These are phyloP conservation scores for Recurvirostra avosetta DNA, from an alignment of 2,113 vertebrate genomes.

Conservation along the genomic window DNA sequence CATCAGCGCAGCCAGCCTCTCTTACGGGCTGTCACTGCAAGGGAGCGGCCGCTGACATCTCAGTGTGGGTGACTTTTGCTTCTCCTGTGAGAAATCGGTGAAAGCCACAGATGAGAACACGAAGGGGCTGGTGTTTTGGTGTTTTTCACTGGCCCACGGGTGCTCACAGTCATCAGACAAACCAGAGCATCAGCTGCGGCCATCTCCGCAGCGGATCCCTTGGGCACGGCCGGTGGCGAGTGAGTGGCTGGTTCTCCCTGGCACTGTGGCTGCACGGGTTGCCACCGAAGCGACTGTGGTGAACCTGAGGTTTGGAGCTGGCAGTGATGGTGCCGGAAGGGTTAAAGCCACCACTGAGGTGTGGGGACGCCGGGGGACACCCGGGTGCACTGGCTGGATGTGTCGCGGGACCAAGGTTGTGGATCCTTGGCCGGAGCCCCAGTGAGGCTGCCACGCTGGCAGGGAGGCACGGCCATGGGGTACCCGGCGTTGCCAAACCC, in stretches of 20 bases:
- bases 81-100: background rate
- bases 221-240: no score
- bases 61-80: background rate
- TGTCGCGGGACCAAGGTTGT: accelerated
- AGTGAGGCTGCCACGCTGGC: accelerated
- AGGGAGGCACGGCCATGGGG: background rate
- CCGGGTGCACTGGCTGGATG: background rate
- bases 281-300: accelerated
- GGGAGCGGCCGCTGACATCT: no score
- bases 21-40: background rate
- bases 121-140: background rate
- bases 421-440: background rate
- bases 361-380: no score
- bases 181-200: accelerated
- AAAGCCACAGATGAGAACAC: background rate
- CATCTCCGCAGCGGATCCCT: background rate
- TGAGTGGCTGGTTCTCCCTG: accelerated
- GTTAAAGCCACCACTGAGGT: background rate
- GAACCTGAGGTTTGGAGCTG: background rate
- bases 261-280: accelerated
- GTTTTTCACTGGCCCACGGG: background rate
- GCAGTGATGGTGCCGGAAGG: accelerated
- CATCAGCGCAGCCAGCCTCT: background rate
- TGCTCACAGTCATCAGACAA: background rate
- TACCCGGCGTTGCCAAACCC: accelerated